Evolutionary conservation across 2,888 invertebrate species (phyloP).

Genomic region (Limnephilus rhombicus): DNA sequence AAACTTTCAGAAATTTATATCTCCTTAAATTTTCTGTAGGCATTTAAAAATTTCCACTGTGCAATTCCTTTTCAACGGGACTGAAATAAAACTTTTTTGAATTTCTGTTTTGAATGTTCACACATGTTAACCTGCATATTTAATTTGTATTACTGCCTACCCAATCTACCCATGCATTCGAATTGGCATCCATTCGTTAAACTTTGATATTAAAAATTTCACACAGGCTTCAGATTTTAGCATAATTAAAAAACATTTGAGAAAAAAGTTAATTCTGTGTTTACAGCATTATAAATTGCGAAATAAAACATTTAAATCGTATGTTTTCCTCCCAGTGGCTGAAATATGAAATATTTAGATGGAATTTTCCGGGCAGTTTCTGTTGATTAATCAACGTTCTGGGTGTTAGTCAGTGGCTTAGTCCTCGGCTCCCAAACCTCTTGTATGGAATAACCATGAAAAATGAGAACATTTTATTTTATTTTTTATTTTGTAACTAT

Average conservation of each 20-base stretch:
- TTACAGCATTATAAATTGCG: background rate
- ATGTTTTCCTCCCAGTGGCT: background rate
- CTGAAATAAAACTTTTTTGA: background rate
- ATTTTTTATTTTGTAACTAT: too few relatives aligned
- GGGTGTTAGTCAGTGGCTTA: too few relatives aligned
- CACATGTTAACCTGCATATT: background rate
- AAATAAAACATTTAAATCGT: background rate
- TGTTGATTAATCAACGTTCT: background rate
- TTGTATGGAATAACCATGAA: background rate
- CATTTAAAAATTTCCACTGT: conserved; percentile 35
- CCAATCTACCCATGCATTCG: background rate
- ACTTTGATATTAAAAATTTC: background rate
- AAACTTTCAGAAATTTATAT: conserved; percentile 56
- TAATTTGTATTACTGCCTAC: background rate
- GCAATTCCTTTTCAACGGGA: conserved; percentile 13
- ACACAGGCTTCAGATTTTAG: background rate
- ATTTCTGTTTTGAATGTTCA: background rate
- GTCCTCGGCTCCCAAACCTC: background rate
- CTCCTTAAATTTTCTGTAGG: conserved; percentile 37
- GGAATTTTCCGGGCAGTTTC: background rate
- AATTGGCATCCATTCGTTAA: background rate
- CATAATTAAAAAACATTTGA: background rate
- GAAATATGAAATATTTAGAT: background rate
- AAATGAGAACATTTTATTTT: too few relatives aligned
- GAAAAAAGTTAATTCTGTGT: background rate